Conservation (phyloP, 2,113 vertebrate species). For the Jaculus jaculus region DNA sequence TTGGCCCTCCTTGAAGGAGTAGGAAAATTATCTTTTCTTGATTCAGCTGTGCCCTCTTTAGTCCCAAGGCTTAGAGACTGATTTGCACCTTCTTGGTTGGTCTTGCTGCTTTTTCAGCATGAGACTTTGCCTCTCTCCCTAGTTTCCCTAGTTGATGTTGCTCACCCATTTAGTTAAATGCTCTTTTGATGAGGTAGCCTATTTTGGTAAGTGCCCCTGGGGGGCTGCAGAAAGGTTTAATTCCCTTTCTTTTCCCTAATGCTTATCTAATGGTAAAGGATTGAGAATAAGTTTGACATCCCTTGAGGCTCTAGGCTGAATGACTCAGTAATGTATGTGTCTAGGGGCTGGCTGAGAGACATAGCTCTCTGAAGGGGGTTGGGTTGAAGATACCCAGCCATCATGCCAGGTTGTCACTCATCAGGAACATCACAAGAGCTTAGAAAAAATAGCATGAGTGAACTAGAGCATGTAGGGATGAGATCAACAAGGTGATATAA, state of each 20-base stretch:
- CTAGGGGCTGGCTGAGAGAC: conserved; percentile 56
- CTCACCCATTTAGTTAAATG: conserved; percentile 79
- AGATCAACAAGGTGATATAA: not conserved
- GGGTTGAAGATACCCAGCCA: conserved; percentile 7
- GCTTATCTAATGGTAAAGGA: conserved; percentile 78
- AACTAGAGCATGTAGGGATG: not conserved
- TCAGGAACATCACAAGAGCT: not conserved
- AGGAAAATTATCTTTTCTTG: not conserved
- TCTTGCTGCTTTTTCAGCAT: conserved; percentile 57
- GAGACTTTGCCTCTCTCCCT: conserved; percentile 55
- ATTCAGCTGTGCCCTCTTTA: not conserved
- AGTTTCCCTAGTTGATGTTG: conserved; percentile 54
- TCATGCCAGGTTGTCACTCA: not conserved
- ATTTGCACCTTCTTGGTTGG: conserved; percentile 32
- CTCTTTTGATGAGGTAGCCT: conserved; percentile 77
- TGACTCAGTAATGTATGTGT: conserved; percentile 75
- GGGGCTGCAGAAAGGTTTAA: conserved; percentile 75
- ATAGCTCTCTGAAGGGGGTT: not conserved
- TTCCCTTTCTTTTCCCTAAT: conserved; percentile 73
- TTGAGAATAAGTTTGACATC: conserved; percentile 70
- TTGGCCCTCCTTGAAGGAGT: not conserved
- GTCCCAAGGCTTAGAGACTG: not conserved
- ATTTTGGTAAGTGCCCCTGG: conserved; percentile 74
- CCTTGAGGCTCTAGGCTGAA: conserved; percentile 69
- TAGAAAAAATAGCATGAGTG: not conserved